phyloP scores from a whole-genome alignment of 2,113 vertebrate species.

The Neopipo cinnamomea region DNA sequence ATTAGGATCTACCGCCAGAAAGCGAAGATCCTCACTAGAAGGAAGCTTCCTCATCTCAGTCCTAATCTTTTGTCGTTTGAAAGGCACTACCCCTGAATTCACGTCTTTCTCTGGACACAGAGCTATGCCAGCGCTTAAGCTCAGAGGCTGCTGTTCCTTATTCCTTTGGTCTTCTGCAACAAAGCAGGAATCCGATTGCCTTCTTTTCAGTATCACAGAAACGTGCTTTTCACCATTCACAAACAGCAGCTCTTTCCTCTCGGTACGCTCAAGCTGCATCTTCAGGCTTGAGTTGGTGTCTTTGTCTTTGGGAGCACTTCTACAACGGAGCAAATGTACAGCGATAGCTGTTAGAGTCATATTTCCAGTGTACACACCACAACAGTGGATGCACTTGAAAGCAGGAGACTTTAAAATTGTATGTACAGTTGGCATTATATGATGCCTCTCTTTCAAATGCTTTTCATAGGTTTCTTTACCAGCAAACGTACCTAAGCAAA shows the following conservation, averaged over 20 bases:
- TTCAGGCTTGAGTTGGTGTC: slow-evolving; percentile 71
- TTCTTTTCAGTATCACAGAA: slow-evolving; percentile 60
- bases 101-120: neutral
- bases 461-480: slow-evolving; percentile 79
- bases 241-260: slow-evolving; percentile 58
- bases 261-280: slow-evolving; percentile 29
- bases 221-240: slow-evolving; percentile 64
- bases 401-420: slow-evolving; percentile 90
- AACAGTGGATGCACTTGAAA: slow-evolving; percentile 97
- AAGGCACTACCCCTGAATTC: slow-evolving; percentile 63
- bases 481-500: slow-evolving; percentile 84
- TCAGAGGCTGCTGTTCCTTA: slow-evolving; percentile 20
- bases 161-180: slow-evolving; percentile 54
- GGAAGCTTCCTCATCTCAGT: slow-evolving; percentile 36
- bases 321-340: slow-evolving; percentile 89
- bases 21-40: slow-evolving; percentile 53
- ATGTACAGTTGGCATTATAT: slow-evolving; percentile 91
- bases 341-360: slow-evolving; percentile 91
- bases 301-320: slow-evolving; percentile 89
- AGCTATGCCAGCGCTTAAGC: neutral
- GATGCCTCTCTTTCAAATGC: slow-evolving; percentile 90
- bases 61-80: slow-evolving; percentile 76
- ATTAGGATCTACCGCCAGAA: slow-evolving; percentile 81
- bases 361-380: slow-evolving; percentile 93
- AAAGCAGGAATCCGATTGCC: slow-evolving; percentile 47